phyloP scores from a whole-genome alignment of 2,888 invertebrate species.

The Sarcophaga caerulescens region DNA sequence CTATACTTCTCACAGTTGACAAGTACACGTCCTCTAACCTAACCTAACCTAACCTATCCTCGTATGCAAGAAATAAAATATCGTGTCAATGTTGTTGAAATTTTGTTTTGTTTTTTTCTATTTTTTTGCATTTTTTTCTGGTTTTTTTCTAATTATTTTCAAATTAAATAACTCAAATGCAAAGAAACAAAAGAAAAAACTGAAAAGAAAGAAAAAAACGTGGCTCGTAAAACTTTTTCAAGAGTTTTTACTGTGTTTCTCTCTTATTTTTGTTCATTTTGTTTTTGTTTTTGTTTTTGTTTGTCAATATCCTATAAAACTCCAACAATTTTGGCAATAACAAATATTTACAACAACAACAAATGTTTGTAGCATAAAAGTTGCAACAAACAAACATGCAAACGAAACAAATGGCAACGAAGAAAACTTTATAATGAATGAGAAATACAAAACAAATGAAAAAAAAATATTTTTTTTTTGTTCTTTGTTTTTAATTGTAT shows the following conservation, averaged over 20 bases:
- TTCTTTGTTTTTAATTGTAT: constrained; percentile 13
- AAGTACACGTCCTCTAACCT: too few species aligned
- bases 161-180: constrained; percentile 54
- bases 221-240: constrained; percentile 43
- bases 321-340: constrained; percentile 12
- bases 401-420: neutral
- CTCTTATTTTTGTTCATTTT: neutral
- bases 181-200: neutral
- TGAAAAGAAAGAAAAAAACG: neutral
- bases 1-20: too few species aligned
- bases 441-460: neutral
- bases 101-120: neutral
- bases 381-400: neutral
- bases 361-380: constrained; percentile 5
- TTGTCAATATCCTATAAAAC: constrained; percentile 16
- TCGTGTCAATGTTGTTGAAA: too few species aligned
- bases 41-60: too few species aligned
- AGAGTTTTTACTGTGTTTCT: constrained; percentile 7
- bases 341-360: constrained; percentile 1
- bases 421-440: neutral
- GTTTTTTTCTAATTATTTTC: constrained; percentile 45
- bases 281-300: constrained; percentile 7
- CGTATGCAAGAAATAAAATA: neutral
- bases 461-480: neutral
- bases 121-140: neutral